Conservation (phyloP, 1,140 invertebrate species). For the Drosophila melanogaster region Release_6_plus_ISO1_MT NT_033777.3:9492501-9493000, state of each 20-base stretch:
- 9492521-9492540: slow-evolving; percentile 56
- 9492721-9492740: slow-evolving; percentile 65
- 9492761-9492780: slow-evolving; percentile 16
- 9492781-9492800: not conserved
- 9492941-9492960: slow-evolving; percentile 49
- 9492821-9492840: slow-evolving; percentile 12
- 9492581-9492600: slow-evolving; percentile 36
- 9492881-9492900: not conserved
- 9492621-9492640: slow-evolving; percentile 10
- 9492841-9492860: not conserved
- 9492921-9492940: slow-evolving; percentile 65
- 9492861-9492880: slow-evolving; percentile 8
- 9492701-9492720: slow-evolving; percentile 64
- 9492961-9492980: slow-evolving; percentile 4
- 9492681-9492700: slow-evolving; percentile 30
- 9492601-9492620: slow-evolving; percentile 24
- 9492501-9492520: slow-evolving; percentile 63
- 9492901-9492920: slow-evolving; percentile 42
- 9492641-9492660: slow-evolving; percentile 33
- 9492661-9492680: slow-evolving; percentile 22
- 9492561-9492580: slow-evolving; percentile 51
- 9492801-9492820: slow-evolving; percentile 12
- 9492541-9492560: slow-evolving; percentile 72
- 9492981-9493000: slow-evolving; percentile 24
- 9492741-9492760: slow-evolving; percentile 67